Percentiles rank a stretch among this genome's conserved stretches.
Evolutionary conservation across 1,140 invertebrate species (phyloP).

Genomic region (Samia ricini): DNA sequence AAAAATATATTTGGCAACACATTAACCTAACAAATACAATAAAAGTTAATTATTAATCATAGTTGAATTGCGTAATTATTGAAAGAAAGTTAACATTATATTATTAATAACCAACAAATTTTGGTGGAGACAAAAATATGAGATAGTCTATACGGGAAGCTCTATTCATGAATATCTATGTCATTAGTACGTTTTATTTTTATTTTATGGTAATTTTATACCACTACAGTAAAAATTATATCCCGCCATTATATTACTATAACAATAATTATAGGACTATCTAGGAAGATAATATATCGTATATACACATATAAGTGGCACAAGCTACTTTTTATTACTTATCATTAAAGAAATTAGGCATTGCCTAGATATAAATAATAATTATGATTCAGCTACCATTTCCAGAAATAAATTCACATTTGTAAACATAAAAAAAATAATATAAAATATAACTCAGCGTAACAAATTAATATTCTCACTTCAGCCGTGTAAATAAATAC

Average conservation of each 20-base stretch:
- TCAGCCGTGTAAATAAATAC: neutral
- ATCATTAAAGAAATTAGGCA: slow-evolving; percentile 14
- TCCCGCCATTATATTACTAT: slow-evolving; percentile 54
- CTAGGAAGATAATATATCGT: slow-evolving; percentile 70
- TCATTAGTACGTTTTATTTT: slow-evolving; percentile 51
- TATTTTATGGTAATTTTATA: slow-evolving; percentile 57
- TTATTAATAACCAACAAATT: neutral
- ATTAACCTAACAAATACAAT: neutral
- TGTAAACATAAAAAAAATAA: neutral
- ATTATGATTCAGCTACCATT: neutral
- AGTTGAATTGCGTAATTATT: neutral
- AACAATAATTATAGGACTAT: slow-evolving; percentile 59
- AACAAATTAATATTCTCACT: neutral
- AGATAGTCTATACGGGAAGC: slow-evolving; percentile 59
- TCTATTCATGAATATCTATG: slow-evolving; percentile 65
- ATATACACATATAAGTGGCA: slow-evolving; percentile 71
- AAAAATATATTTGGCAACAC: neutral
- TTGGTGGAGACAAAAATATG: slow-evolving; percentile 55
- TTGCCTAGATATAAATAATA: neutral
- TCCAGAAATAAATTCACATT: neutral
- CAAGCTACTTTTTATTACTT: slow-evolving; percentile 48
- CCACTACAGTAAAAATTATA: slow-evolving; percentile 67
- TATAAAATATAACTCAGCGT: neutral
- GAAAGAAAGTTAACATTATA: neutral
- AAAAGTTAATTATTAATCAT: neutral